Evolutionary conservation across 2,888 invertebrate genomes (phyloP).

Genomic region (Cylloceria caligata): DNA sequence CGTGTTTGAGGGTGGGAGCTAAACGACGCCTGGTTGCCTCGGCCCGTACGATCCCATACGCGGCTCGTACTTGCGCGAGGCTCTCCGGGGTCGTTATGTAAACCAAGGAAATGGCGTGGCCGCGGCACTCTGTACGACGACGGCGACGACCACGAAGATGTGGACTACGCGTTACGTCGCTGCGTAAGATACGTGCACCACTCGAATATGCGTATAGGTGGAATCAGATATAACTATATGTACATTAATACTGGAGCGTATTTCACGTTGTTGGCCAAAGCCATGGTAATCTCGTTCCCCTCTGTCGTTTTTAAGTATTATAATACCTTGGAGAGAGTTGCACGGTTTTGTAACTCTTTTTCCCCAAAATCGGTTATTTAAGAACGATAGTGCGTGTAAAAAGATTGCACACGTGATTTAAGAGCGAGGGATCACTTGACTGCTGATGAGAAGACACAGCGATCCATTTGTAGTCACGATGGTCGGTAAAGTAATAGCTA

Average conservation of each 20-base stretch:
- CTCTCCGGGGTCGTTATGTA: constrained; percentile 75
- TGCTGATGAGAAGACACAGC: not conserved
- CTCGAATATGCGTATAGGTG: constrained; percentile 4
- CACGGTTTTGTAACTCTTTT: constrained; percentile 55
- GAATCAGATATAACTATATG: not conserved
- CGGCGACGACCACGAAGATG: constrained; percentile 56
- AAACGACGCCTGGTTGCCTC: constrained; percentile 48
- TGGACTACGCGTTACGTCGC: constrained; percentile 65
- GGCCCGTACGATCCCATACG: constrained; percentile 8
- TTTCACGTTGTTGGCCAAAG: constrained; percentile 45
- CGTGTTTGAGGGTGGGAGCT: constrained; percentile 70
- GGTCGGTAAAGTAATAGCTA: not conserved
- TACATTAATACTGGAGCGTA: not conserved
- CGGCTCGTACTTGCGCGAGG: constrained; percentile 32
- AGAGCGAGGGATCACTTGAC: constrained; percentile 2
- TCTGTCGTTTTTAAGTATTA: not conserved
- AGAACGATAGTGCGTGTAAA: too few species aligned
- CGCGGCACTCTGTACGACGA: constrained; percentile 70
- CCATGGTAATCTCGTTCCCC: not conserved
- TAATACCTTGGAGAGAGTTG: constrained; percentile 27
- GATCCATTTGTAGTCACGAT: not conserved
- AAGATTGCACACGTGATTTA: constrained; percentile 1
- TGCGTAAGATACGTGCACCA: constrained; percentile 52
- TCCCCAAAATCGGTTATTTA: constrained; percentile 18
- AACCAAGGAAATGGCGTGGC: constrained; percentile 78